Conservation (phyloP, 2,113 vertebrate species). For the Theristicus caerulescens region DNA sequence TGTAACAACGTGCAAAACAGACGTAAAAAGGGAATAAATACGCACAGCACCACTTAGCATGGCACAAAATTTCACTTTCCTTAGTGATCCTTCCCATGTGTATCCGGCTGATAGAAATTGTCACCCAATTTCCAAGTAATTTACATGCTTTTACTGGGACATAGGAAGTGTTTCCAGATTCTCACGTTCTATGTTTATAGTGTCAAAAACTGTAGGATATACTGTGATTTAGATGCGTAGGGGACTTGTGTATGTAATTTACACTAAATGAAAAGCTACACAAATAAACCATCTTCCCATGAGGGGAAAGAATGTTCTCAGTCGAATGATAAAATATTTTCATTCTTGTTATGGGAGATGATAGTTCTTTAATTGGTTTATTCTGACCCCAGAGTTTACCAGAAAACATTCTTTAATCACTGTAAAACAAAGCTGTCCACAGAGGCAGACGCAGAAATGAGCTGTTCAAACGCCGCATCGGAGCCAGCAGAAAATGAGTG, state of each 20-base stretch:
- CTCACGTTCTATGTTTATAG: neutral
- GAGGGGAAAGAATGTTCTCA: neutral
- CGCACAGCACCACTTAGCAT: rapidly evolving
- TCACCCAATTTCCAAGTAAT: neutral
- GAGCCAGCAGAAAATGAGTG: neutral
- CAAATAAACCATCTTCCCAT: neutral
- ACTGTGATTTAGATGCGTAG: neutral
- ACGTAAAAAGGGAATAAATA: neutral
- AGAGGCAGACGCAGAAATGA: neutral
- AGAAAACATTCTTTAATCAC: neutral
- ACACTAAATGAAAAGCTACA: neutral
- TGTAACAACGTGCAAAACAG: neutral
- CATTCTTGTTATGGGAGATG: slow-evolving; percentile 4
- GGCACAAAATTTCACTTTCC: neutral
- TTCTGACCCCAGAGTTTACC: neutral
- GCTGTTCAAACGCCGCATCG: neutral
- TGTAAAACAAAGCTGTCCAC: neutral
- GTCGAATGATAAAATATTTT: neutral
- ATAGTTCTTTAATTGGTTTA: neutral
- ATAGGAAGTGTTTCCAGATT: neutral
- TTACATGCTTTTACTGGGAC: neutral
- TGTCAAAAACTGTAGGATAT: neutral
- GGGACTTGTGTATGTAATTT: neutral
- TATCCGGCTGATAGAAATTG: rapidly evolving
- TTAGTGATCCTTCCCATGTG: rapidly evolving